Percentiles rank a stretch among this genome's conserved stretches.
Conservation (phyloP, 2,888 invertebrate species). For the Crepidodera aurea region DNA sequence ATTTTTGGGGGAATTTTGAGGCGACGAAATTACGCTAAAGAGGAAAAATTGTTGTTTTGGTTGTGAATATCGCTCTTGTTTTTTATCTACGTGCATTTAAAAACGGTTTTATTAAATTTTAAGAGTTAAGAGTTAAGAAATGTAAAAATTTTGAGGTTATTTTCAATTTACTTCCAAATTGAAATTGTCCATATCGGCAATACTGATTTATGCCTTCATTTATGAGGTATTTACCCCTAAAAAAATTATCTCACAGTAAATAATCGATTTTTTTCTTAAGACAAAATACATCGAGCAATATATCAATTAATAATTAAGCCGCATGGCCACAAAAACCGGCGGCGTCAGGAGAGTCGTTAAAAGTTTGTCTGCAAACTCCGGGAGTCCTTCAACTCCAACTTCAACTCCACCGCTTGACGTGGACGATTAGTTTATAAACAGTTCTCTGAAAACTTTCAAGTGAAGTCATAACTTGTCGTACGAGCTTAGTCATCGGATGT, state of each 20-base stretch:
- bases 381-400: slow-evolving; percentile 6
- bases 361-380: slow-evolving; percentile 8
- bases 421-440: slow-evolving; percentile 20
- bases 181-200: too few species aligned
- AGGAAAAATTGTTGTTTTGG: too few species aligned
- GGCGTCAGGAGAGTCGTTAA: slow-evolving; percentile 15
- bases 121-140: too few species aligned
- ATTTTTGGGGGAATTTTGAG: neutral
- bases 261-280: too few species aligned
- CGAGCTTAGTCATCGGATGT: slow-evolving; percentile 8
- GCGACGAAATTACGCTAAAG: neutral
- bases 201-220: too few species aligned
- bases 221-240: too few species aligned
- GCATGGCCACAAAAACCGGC: slow-evolving; percentile 5
- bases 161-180: too few species aligned
- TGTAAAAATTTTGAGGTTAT: too few species aligned
- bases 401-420: slow-evolving; percentile 13
- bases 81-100: too few species aligned
- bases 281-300: neutral
- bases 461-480: slow-evolving; percentile 2
- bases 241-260: too few species aligned
- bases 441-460: slow-evolving; percentile 11
- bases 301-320: slow-evolving; percentile 16
- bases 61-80: too few species aligned
- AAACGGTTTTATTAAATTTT: too few species aligned